Conservation (phyloP, 2,888 invertebrate species). For the Venusia cambrica region DNA sequence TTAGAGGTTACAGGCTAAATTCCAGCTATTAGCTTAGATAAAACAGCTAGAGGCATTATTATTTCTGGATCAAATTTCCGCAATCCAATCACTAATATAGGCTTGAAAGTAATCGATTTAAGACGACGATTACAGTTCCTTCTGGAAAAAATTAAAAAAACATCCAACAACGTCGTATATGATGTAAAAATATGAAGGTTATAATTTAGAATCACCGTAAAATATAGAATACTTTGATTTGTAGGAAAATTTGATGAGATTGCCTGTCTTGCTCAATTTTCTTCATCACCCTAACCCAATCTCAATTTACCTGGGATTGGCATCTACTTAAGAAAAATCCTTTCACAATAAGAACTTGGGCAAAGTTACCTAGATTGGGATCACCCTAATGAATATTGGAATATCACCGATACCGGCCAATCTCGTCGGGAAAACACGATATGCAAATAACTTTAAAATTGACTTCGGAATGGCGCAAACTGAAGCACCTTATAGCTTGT, state of each 20-base stretch:
- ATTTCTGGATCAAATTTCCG: conserved; percentile 13
- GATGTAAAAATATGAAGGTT: no score
- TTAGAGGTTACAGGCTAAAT: not conserved
- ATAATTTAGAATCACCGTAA: no score
- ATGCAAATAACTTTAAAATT: conserved; percentile 65
- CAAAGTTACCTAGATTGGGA: conserved; percentile 31
- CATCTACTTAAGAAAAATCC: conserved; percentile 15
- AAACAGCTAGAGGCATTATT: conserved; percentile 14
- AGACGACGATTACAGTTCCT: no score
- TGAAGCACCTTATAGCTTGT: conserved; percentile 29
- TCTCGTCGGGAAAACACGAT: conserved; percentile 49
- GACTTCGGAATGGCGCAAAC: conserved; percentile 47
- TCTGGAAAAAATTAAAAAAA: no score
- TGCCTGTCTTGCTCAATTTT: no score
- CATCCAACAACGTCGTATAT: no score
- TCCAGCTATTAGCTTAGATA: conserved; percentile 7
- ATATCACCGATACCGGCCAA: conserved; percentile 37
- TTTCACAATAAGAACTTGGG: conserved; percentile 11
- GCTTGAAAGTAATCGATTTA: conserved; percentile 3
- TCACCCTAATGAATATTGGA: conserved; percentile 42
- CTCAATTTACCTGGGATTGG: no score
- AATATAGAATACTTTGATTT: no score
- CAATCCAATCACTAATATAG: conserved; percentile 14
- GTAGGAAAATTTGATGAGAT: no score
- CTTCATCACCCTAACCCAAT: no score